These are phyloP conservation scores for Palythoa grandiflora DNA, from an alignment of 92 coral and sea anemone species.

Conservation along the genomic window DNA sequence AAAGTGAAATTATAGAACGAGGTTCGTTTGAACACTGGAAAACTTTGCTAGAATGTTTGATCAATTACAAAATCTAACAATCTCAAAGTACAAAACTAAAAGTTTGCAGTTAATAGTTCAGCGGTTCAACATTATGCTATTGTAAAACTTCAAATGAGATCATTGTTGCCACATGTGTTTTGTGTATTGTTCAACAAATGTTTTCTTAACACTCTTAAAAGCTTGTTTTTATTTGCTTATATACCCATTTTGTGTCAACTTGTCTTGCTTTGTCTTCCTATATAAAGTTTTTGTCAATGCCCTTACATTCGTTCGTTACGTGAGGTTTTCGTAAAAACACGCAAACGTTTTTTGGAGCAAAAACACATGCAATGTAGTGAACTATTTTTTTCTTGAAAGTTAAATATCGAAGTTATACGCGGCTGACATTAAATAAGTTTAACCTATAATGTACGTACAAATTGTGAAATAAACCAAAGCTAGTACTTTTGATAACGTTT, in stretches of 20 bases:
- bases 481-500: no score
- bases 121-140: neutral
- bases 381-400: neutral
- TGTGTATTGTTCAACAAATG: neutral
- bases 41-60: no score
- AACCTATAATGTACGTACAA: no score
- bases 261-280: neutral
- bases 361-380: no score
- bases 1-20: no score
- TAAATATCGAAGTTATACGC: no score
- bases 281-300: neutral
- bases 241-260: neutral
- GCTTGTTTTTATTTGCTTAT: slow-evolving; percentile 2
- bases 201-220: neutral
- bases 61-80: neutral
- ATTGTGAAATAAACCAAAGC: no score
- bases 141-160: no score
- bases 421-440: no score
- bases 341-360: neutral
- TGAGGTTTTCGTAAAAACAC: neutral
- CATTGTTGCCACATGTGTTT: slow-evolving; percentile 18
- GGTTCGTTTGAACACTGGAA: no score
- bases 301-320: neutral
- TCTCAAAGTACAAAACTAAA: neutral
- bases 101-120: neutral